Base-by-base conservation (phyloP, 2,888 invertebrate species). In the Drosophila falleni region DNA sequence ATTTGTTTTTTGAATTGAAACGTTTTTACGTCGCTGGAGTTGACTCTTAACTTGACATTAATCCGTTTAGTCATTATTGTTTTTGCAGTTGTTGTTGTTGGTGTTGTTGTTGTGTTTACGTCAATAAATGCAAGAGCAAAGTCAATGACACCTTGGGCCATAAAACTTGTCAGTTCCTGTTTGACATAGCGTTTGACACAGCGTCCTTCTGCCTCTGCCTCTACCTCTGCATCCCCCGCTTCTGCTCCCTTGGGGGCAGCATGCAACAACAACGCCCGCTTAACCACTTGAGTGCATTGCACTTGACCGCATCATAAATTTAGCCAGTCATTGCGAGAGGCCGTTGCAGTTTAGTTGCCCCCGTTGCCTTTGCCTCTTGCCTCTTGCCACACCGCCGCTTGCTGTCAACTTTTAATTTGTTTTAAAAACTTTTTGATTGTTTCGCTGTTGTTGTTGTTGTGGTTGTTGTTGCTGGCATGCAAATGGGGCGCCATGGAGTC, bases 341-440 rank as follows among this genome's bases (percentile, higher is more conserved):
- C 76, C 60, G 79, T 61, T 74, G 77, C 80, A 79, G 71, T 75
- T 74, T 77, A 71, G 68, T 16, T 46, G 33, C 41, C n/a, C 19
- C 33, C n/a, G 19, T 31, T 23, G 10, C 16, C 35, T 15, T 13
- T 16, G 42, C 49, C 16, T 13, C 35, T 11, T 55, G 35, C 13
- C 41, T 6, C 41, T 41, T 51, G 50, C 59, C 53, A 35, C 53
- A 35, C 10, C 37, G 42, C 54, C 44, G 61, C 60, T 67, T 54
- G 87, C 70, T 77, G 72, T 81, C 88, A 89, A 86, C 80, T 86
- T 86, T 86, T 86, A 89, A 86, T 86, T 86, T 86, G 88, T 87
- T 89, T 86, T 87, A 82, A 88, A 89, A 86, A 86, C 86, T 86
- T 86, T 86, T 85, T 86, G 86, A 86, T 86, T 86, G 89, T 87